Percentiles rank a stretch among this genome's conserved stretches.
Evolutionary conservation across 2,888 invertebrate species (phyloP).

Genomic region (Conchocele bisecta): DNA sequence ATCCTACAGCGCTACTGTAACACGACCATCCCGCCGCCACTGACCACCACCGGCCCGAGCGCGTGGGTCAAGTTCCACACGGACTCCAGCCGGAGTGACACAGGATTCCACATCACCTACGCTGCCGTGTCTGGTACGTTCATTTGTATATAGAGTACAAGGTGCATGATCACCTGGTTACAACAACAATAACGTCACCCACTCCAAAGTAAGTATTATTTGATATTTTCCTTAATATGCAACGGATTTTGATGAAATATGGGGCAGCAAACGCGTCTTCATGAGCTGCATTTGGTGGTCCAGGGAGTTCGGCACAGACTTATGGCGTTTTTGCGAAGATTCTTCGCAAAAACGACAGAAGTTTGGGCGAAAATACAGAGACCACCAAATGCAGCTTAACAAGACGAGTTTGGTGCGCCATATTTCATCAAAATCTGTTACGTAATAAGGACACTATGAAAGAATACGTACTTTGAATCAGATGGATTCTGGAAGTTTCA

Average conservation of each 20-base stretch:
- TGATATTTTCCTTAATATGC: neutral
- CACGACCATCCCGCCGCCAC: conserved; percentile 76
- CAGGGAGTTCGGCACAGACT: no score
- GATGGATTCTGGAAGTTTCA: no score
- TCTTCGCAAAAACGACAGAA: no score
- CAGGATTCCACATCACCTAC: conserved; percentile 94
- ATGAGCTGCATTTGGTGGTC: no score
- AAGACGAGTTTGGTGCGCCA: no score
- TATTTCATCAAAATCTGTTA: no score
- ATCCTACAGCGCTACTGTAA: conserved; percentile 80
- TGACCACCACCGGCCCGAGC: conserved; percentile 84
- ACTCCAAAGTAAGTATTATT: neutral
- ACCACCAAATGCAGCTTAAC: no score
- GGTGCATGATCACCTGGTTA: neutral
- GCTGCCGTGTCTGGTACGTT: conserved; percentile 84
- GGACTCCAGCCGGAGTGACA: conserved; percentile 87
- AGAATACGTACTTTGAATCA: no score
- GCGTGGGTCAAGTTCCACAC: conserved; percentile 89
- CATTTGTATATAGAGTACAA: neutral
- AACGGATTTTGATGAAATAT: neutral
- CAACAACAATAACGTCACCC: neutral
- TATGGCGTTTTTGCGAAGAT: no score
- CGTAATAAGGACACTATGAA: no score
- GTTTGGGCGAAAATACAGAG: no score
- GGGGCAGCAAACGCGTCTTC: no score